A percentile compares a stretch with the other conserved stretches of the same genome.
phyloP scores from a whole-genome alignment of 2,113 vertebrate species.

The Turdus rufiventris region DNA sequence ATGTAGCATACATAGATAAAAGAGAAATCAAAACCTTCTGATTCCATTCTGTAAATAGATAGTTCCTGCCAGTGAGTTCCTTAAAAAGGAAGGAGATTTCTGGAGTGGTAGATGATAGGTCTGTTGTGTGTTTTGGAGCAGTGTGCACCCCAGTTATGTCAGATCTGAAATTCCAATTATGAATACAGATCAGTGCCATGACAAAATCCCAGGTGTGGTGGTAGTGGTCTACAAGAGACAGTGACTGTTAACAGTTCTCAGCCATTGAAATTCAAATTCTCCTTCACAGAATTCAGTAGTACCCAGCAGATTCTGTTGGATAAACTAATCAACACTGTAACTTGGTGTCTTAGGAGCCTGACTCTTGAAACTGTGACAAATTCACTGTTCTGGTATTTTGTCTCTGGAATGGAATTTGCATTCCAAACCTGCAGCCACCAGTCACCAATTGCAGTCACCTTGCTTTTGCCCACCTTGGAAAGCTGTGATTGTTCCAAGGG shows the following conservation, averaged over 20 bases:
- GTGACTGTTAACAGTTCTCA: neutral
- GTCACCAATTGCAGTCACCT: rapidly evolving
- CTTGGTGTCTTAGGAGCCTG: neutral
- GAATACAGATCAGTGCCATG: neutral
- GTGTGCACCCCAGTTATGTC: neutral
- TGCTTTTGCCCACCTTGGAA: neutral
- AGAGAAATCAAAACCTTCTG: neutral
- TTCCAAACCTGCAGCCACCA: neutral
- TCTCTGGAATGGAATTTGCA: neutral
- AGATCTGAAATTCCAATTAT: neutral
- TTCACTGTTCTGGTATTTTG: neutral
- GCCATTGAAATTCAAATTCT: neutral
- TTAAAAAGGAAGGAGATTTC: neutral
- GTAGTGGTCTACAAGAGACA: neutral
- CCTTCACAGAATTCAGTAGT: neutral
- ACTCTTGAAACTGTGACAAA: neutral
- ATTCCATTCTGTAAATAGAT: neutral
- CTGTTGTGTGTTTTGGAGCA: neutral
- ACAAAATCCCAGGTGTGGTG: neutral
- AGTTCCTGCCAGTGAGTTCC: neutral
- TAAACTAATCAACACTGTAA: neutral
- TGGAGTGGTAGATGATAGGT: neutral
- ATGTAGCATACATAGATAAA: neutral
- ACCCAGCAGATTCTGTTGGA: neutral
- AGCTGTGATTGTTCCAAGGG: neutral